Conservation (phyloP, 2,888 invertebrate genomes). For the Callyntrura sp. region DNA sequence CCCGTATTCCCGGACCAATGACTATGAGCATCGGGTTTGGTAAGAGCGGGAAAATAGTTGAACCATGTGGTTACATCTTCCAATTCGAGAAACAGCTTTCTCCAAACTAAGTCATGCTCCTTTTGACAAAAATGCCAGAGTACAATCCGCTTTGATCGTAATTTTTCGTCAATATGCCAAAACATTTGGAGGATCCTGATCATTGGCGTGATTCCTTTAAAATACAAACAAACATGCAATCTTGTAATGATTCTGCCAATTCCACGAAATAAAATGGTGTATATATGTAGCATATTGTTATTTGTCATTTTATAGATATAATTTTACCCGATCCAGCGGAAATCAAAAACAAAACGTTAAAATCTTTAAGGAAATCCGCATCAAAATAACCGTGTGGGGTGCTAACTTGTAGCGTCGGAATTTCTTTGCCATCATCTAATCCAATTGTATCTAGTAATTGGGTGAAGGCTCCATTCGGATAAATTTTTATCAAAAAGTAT, state of each 20-base stretch:
- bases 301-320: background rate
- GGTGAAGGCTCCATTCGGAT: constrained; percentile 48
- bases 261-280: background rate
- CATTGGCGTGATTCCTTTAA: constrained; percentile 64
- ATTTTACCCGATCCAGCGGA: constrained; percentile 56
- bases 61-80: constrained; percentile 46
- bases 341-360: constrained; percentile 47
- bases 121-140: constrained; percentile 46
- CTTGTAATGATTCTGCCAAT: no score
- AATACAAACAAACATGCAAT: background rate
- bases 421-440: constrained; percentile 61
- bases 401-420: constrained; percentile 52
- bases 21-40: background rate
- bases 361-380: constrained; percentile 36
- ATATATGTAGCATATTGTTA: background rate
- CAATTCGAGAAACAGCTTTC: constrained; percentile 32
- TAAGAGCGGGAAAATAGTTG: constrained; percentile 54
- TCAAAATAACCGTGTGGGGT: constrained; percentile 63
- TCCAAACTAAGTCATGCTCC: constrained; percentile 54
- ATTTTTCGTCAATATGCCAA: background rate
- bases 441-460: constrained; percentile 26
- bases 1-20: constrained; percentile 52
- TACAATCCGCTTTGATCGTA: constrained; percentile 39
- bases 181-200: constrained; percentile 56
- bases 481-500: constrained; percentile 69